A percentile compares a stretch with the other conserved stretches of the same genome.
These are phyloP conservation scores for Dendroctonus ponderosae DNA, from an alignment of 1,140 invertebrate genomes.

Conservation along the genomic window DNA sequence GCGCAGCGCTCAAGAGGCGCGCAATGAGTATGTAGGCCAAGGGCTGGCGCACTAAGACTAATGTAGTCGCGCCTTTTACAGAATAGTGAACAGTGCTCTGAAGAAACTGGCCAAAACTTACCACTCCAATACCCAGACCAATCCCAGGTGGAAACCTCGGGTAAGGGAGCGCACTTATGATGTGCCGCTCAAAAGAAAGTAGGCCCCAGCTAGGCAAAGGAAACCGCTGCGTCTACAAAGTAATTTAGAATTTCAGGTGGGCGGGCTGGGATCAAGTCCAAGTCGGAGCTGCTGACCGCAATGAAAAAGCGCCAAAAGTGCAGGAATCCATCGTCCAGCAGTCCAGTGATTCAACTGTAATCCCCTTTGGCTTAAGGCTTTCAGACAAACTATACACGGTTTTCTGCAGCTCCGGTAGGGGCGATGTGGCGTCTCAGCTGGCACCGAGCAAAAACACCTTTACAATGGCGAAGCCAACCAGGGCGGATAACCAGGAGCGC, in stretches of 20 bases:
- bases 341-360: too few species aligned
- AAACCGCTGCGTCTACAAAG: too few species aligned
- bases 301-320: neutral
- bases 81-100: slow-evolving; percentile 6
- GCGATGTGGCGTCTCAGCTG: neutral
- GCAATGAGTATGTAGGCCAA: too few species aligned
- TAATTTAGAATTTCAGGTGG: neutral
- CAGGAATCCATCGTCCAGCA: too few species aligned
- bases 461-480: slow-evolving; percentile 10
- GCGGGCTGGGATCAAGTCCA: neutral
- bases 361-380: too few species aligned
- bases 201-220: too few species aligned
- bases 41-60: too few species aligned
- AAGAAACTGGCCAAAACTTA: slow-evolving; percentile 16
- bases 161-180: too few species aligned
- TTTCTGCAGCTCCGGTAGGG: neutral
- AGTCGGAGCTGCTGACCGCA: neutral
- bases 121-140: neutral
- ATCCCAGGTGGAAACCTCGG: too few species aligned
- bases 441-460: slow-evolving; percentile 9
- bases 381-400: too few species aligned
- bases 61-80: neutral
- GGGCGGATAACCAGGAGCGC: neutral
- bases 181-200: too few species aligned
- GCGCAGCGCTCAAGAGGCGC: too few species aligned